A percentile compares a stretch with the other conserved stretches of the same genome.
Conservation (phyloP, 2,888 invertebrate genomes). For the Tortrix viridana region DNA sequence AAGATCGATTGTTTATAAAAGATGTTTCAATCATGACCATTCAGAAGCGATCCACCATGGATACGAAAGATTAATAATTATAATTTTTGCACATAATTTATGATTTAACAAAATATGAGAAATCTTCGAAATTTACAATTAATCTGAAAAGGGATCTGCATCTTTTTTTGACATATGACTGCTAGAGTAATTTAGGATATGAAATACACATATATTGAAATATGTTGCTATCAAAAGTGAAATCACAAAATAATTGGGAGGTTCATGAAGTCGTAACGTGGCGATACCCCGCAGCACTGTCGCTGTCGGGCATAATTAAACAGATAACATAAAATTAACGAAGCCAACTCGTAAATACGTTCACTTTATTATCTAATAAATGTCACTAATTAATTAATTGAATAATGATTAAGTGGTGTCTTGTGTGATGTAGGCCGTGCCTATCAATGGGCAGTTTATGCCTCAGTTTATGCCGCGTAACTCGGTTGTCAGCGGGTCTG, state of each 20-base stretch:
- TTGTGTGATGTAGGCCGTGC: constrained; percentile 57
- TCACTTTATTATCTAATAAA: constrained; percentile 80
- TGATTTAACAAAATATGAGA: too few relatives aligned
- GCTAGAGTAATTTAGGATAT: background rate
- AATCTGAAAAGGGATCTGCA: too few relatives aligned
- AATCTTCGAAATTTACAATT: too few relatives aligned
- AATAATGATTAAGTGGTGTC: constrained; percentile 75
- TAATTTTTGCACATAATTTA: too few relatives aligned
- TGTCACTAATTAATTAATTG: constrained; percentile 82
- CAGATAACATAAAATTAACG: constrained; percentile 80
- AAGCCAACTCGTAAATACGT: constrained; percentile 76
- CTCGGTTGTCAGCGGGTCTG: constrained; percentile 60
- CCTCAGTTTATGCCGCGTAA: constrained; percentile 58
- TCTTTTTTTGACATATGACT: background rate
- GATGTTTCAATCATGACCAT: constrained; percentile 7
- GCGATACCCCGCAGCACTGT: constrained; percentile 53
- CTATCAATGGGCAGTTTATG: constrained; percentile 52
- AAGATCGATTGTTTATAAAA: constrained; percentile 16
- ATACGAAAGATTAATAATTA: too few relatives aligned
- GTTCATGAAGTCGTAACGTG: constrained; percentile 42
- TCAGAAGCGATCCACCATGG: background rate
- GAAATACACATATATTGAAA: background rate
- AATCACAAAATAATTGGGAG: constrained; percentile 24
- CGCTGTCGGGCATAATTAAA: constrained; percentile 71
- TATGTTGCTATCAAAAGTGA: constrained; percentile 1